Percentiles rank a stretch among this genome's conserved stretches.
Evolutionary conservation across 2,888 invertebrate species (phyloP).

Genomic region (Agrotis exclamationis): DNA sequence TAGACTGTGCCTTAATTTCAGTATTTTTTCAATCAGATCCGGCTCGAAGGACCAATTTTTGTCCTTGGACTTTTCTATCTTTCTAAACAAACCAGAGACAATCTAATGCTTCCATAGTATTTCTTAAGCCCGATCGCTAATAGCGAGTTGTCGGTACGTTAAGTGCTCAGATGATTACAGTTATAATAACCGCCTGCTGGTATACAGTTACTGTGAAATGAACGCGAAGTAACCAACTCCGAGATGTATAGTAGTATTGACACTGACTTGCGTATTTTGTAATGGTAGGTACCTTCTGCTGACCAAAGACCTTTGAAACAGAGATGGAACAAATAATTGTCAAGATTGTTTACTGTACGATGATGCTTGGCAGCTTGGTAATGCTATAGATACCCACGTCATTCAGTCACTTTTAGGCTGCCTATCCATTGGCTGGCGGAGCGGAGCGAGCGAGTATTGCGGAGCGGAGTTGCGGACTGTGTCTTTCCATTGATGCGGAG

Average conservation of each 20-base stretch:
- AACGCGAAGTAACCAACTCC: constrained; percentile 31
- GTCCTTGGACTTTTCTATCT: not conserved
- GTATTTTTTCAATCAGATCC: not conserved
- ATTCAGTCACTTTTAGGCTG: no score
- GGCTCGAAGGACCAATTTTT: constrained; percentile 11
- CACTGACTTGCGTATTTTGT: constrained; percentile 2
- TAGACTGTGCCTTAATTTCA: not conserved
- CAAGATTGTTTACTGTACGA: not conserved
- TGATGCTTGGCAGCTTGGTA: no score
- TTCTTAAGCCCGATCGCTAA: constrained; percentile 51
- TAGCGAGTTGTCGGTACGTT: constrained; percentile 43
- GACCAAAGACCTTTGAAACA: not conserved
- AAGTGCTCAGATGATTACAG: constrained; percentile 55
- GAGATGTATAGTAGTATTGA: constrained; percentile 14
- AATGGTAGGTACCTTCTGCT: not conserved
- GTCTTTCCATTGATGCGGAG: no score
- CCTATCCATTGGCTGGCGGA: no score
- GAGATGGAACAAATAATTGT: not conserved
- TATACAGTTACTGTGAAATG: constrained; percentile 64
- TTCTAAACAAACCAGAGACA: not conserved
- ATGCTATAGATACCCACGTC: no score
- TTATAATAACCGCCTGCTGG: constrained; percentile 63
- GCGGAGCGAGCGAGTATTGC: no score
- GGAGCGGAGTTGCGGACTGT: no score
- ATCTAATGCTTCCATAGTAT: constrained; percentile 18